Percentiles rank a stretch among this genome's conserved stretches.
phyloP scores from a whole-genome alignment of 2,113 vertebrate genomes.

The Leptosomus discolor region DNA sequence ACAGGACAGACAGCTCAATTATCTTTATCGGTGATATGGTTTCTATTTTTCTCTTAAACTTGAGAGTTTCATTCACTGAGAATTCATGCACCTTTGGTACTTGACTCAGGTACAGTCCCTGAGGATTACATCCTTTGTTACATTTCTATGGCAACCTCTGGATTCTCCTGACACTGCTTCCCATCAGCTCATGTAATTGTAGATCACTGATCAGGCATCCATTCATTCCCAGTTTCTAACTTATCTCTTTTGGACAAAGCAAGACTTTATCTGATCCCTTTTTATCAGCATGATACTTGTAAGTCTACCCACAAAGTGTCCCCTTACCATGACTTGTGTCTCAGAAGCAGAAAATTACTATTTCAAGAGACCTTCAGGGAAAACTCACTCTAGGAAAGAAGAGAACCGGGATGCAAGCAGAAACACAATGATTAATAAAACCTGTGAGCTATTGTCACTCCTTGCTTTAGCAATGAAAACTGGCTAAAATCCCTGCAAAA shows the following conservation, averaged over 20 bases:
- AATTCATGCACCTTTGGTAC: background rate
- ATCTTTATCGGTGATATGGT: constrained; percentile 22
- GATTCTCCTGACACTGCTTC: background rate
- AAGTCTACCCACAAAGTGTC: constrained; percentile 20
- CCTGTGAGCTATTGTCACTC: background rate
- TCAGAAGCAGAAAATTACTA: background rate
- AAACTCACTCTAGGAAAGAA: background rate
- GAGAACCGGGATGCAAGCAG: background rate
- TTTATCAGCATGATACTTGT: constrained; percentile 8
- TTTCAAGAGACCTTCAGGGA: background rate
- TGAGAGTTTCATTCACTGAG: constrained; percentile 13
- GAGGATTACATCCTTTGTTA: constrained; percentile 25
- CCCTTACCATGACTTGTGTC: background rate
- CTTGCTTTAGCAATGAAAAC: background rate
- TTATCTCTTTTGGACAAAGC: constrained; percentile 23
- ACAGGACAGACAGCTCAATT: constrained; percentile 19
- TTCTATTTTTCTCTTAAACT: constrained; percentile 28
- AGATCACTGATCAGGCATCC: background rate
- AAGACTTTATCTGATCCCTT: constrained; percentile 28
- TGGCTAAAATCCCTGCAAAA: background rate
- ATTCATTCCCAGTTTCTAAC: background rate
- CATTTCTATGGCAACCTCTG: constrained; percentile 33
- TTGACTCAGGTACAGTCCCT: constrained; percentile 9
- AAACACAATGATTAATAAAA: constrained; percentile 21
- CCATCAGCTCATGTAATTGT: constrained; percentile 46